These are phyloP conservation scores for Rafetus swinhoei DNA, from an alignment of 2,113 vertebrate genomes.

Conservation along the genomic window DNA sequence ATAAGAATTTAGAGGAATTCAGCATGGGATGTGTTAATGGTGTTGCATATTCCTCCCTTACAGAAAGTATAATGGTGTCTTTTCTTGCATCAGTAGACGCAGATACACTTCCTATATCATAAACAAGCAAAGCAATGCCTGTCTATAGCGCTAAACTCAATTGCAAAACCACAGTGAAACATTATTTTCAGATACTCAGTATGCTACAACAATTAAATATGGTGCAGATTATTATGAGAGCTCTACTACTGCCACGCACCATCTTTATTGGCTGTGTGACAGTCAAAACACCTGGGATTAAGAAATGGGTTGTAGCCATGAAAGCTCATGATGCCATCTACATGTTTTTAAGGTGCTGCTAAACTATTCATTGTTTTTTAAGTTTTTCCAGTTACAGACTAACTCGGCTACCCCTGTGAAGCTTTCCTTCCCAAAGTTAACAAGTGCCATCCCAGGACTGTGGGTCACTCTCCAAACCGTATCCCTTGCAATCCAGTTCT, in stretches of 20 bases:
- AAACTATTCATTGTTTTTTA: too few relatives aligned
- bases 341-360: too few relatives aligned
- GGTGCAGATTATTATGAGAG: background rate
- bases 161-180: background rate
- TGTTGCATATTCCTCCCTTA: background rate
- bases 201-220: background rate
- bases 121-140: background rate
- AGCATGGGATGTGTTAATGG: background rate
- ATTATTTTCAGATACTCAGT: background rate
- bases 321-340: too few relatives aligned
- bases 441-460: accelerated
- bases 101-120: background rate
- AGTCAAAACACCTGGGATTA: background rate
- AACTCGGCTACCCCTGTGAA: background rate
- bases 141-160: accelerated
- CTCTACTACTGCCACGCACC: background rate
- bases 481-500: accelerated
- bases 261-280: background rate
- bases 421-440: background rate
- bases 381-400: too few relatives aligned
- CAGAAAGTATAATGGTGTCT: accelerated
- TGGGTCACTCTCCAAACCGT: background rate
- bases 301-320: too few relatives aligned
- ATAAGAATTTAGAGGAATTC: background rate
- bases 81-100: background rate